Conservation (phyloP, 2,797 vertebrate genomes). For the Eulemur mongoz region DNA sequence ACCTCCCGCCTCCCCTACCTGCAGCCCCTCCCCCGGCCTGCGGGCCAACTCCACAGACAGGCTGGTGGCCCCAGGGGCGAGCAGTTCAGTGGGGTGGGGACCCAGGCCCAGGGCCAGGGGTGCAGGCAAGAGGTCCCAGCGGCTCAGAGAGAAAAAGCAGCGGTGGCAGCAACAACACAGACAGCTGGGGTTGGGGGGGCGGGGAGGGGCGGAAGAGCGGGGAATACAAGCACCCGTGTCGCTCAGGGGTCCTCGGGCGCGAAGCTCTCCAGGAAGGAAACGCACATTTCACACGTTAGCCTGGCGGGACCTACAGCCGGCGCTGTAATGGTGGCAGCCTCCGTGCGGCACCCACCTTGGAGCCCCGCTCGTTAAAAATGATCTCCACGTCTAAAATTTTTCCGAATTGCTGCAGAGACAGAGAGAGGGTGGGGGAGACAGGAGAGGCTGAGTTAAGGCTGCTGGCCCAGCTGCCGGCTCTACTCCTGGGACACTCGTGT, state of each 20-base stretch:
- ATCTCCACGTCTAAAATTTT: slow-evolving; percentile 99
- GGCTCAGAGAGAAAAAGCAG: slow-evolving; percentile 51
- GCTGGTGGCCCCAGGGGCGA: neutral
- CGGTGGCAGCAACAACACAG: slow-evolving; percentile 18
- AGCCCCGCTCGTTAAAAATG: slow-evolving; percentile 98
- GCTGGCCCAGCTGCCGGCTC: fast-evolving
- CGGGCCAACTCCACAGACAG: neutral
- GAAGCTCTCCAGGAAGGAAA: slow-evolving; percentile 78
- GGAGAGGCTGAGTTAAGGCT: neutral
- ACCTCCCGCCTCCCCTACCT: neutral
- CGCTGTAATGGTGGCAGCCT: neutral
- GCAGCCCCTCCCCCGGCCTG: slow-evolving; percentile 10
- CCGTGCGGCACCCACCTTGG: slow-evolving; percentile 92
- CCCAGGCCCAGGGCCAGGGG: neutral
- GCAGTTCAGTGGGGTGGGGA: neutral
- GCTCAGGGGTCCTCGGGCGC: slow-evolving; percentile 77
- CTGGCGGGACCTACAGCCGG: slow-evolving; percentile 62
- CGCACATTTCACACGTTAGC: slow-evolving; percentile 71
- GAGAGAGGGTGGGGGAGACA: slow-evolving; percentile 51
- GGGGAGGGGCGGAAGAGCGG: slow-evolving; percentile 52
- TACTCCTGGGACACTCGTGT: neutral
- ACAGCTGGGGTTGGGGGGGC: slow-evolving; percentile 7
- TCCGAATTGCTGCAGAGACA: slow-evolving; percentile 93
- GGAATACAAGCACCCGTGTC: slow-evolving; percentile 76
- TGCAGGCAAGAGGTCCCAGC: slow-evolving; percentile 42